A percentile compares a stretch with the other conserved stretches of the same genome.
Evolutionary conservation across 1,140 invertebrate genomes (phyloP).

Genomic region (Drosophila kanapiae): DNA sequence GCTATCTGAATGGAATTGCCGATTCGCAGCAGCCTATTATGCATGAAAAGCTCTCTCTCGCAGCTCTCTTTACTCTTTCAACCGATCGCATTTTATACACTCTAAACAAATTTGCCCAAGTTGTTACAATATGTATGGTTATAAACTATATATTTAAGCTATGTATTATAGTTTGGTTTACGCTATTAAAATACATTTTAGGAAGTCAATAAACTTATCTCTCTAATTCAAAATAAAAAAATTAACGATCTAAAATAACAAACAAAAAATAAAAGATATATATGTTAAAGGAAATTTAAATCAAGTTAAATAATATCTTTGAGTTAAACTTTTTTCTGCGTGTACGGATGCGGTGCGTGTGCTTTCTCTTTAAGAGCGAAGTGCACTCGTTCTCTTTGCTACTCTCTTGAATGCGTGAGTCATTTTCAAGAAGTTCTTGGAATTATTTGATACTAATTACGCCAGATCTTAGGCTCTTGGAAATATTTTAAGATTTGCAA

Average conservation of each 20-base stretch:
- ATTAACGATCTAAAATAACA: too few species aligned
- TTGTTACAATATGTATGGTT: too few species aligned
- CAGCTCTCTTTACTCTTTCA: conserved; percentile 6
- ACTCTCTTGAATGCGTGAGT: conserved; percentile 8
- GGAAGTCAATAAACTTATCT: too few species aligned
- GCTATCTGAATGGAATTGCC: conserved; percentile 14
- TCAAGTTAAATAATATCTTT: neutral
- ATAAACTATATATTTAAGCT: too few species aligned
- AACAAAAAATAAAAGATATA: neutral
- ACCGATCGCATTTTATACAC: conserved; percentile 4
- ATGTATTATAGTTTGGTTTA: too few species aligned
- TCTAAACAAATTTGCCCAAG: neutral
- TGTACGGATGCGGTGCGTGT: neutral
- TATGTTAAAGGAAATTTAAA: neutral
- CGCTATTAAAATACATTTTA: too few species aligned
- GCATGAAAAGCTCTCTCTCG: conserved; percentile 7
- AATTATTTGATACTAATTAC: neutral
- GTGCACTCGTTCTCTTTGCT: conserved; percentile 4
- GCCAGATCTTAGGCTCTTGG: neutral
- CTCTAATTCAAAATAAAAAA: too few species aligned
- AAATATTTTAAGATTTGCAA: neutral
- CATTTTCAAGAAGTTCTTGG: conserved; percentile 5
- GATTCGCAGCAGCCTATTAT: conserved; percentile 23
- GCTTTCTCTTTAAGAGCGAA: conserved; percentile 12
- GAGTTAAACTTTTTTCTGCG: neutral